Evolutionary conservation across 2,113 vertebrate genomes (phyloP), one percentile per base, ranked within the genome.

Genomic region (Ptychochromis oligacanthus): DNA sequence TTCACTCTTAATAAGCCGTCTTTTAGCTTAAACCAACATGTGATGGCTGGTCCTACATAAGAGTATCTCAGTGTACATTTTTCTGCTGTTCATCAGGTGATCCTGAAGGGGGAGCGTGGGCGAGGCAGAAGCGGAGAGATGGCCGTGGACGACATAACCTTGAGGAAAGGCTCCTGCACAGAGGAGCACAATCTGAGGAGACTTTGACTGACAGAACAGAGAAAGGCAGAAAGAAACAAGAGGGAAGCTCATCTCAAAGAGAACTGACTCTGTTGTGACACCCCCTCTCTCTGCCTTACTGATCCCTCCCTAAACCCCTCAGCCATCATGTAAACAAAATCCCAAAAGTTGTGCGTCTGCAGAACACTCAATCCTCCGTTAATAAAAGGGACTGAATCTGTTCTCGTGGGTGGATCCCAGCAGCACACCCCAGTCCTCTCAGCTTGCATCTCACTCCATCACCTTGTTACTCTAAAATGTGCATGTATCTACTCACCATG

Each of bases 41-140:
- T 57, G 56, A 28, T n/a, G 18, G n/a, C 22, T 46, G 8, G 14
- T 64, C 8, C 12, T 80, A 20, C 12, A 6, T 82, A 12, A 22
- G 24, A 26, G 56, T 46, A 15, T 7, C 49, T 77, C 43, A 64
- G 4, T 77, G 75, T 78, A 57, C 52, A 65, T 1, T 49, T 28
- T 82, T 14, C 67, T 81, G 67, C 74, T 81, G 34, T 84, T 84
- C 81, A 26, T 22, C 93, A 99, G 98, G 96, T 99, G 90, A 96
- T 99, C 92, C 97, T 99, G 92, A 99, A 96, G 95, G 98, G 98
- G 0, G 97, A 98, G 89, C 96, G 96, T 38, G 96, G 95, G 88
- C 95, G 94, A 84, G 97, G 96, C 78, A 90, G 95, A 87, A 90
- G 88, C 0, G 98, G 97, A 2, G 96, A 98, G 91, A 97, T 99